Conservation (phyloP, 2,797 vertebrate species). For the Scarus forsteni region DNA sequence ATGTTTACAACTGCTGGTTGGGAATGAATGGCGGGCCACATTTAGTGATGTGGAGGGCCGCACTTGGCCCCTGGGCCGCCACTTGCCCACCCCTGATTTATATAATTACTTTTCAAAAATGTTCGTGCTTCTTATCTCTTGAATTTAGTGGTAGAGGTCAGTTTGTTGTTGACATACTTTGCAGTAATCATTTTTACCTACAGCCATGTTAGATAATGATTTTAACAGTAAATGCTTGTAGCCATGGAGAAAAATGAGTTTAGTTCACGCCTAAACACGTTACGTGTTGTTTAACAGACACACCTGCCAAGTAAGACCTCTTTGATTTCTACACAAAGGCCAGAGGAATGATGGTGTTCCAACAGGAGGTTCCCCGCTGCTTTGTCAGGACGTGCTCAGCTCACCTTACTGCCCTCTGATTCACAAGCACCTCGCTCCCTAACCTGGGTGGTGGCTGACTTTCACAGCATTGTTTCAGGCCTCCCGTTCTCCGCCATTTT, state of each 20-base stretch:
- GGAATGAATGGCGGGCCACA: no score
- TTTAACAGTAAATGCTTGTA: not conserved
- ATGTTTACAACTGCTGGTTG: no score
- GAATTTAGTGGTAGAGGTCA: no score
- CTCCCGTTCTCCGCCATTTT: conserved; percentile 74
- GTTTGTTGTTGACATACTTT: no score
- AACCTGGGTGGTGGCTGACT: conserved; percentile 82
- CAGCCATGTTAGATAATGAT: no score
- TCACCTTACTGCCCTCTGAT: conserved; percentile 60
- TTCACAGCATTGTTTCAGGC: conserved; percentile 84
- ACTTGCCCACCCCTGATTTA: no score
- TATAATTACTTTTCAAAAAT: no score
- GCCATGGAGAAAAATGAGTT: not conserved
- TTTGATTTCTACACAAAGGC: conserved; percentile 43
- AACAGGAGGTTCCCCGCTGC: conserved; percentile 41
- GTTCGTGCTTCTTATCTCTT: no score
- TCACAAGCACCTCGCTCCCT: conserved; percentile 67
- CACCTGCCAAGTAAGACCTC: conserved; percentile 26
- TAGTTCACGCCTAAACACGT: not conserved
- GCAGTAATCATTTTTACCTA: no score
- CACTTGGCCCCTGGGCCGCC: no score
- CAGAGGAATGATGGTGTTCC: conserved; percentile 42
- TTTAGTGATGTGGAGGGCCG: no score
- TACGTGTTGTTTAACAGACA: not conserved
- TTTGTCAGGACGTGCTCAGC: conserved; percentile 50